Conservation (phyloP, 2,888 invertebrate genomes). For the Hedya salicella region DNA sequence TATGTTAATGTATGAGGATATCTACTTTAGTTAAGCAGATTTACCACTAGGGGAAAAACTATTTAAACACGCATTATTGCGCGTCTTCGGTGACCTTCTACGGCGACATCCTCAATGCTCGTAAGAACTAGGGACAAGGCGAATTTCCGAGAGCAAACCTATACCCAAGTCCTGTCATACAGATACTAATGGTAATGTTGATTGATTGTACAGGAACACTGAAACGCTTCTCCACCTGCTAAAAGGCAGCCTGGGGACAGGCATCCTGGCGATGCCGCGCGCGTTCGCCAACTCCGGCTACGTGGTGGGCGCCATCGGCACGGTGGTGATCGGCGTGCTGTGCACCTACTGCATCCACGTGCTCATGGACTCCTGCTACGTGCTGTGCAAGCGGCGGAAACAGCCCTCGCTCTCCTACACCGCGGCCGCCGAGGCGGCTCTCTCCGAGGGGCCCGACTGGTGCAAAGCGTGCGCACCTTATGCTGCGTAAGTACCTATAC, state of each 20-base stretch:
- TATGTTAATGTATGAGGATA: constrained; percentile 21
- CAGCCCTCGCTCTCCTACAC: constrained; percentile 91
- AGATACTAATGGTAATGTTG: background rate
- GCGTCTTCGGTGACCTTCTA: background rate
- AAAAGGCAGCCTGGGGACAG: constrained; percentile 96
- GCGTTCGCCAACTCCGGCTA: constrained; percentile 94
- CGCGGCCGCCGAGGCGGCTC: constrained; percentile 90
- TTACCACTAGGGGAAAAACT: constrained; percentile 13
- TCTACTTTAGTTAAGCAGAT: constrained; percentile 4
- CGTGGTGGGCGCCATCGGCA: constrained; percentile 91
- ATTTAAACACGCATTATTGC: background rate
- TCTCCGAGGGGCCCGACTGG: constrained; percentile 90
- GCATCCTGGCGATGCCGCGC: constrained; percentile 95
- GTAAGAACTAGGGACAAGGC: too few species aligned
- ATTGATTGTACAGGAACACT: constrained; percentile 84
- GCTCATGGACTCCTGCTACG: constrained; percentile 89
- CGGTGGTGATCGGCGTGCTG: constrained; percentile 93
- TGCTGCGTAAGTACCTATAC: constrained; percentile 89
- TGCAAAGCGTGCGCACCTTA: constrained; percentile 87
- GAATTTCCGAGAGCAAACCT: too few species aligned
- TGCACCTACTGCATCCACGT: constrained; percentile 98
- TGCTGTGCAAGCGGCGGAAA: constrained; percentile 84
- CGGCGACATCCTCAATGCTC: too few species aligned
- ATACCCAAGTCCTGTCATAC: too few species aligned
- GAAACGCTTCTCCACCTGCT: constrained; percentile 94